Base-by-base conservation (phyloP, 1,140 invertebrate genomes). In the Drosophila miranda region DNA sequence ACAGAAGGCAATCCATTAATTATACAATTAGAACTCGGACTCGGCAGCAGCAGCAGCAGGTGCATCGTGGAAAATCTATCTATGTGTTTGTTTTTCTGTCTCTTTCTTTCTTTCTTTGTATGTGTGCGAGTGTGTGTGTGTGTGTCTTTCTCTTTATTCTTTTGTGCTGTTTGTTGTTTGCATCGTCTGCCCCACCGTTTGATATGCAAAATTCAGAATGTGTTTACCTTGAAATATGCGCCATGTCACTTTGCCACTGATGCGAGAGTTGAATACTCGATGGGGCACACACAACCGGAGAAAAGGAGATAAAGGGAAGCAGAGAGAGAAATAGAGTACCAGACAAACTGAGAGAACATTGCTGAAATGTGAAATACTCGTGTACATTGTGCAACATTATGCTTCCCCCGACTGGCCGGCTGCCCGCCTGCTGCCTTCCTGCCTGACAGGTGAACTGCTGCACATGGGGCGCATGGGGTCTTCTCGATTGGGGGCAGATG, bases 141-240 rank as follows among this genome's bases (percentile, higher is more conserved):
- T 44, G 41, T 58, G 43, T 49, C 49, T 44, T 43, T 28, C 48
- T 11, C 19, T n/a, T 23, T 52, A 30, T 26, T 38, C 42, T 41
- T 76, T 52, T 68, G 42, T 52, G 41, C 44, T 50, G 46, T 50
- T 52, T 64, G 53, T 50, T 75, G 54, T 62, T 48, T 75, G 50
- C 55, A 38, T 38, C 34, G 34, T 57, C 41, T 58, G 21, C 44
- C 41, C 45, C 69, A 54, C 46, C 72, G 61, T 73, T 80, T 76
- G 72, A 50, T 76, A 77, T 83, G 71, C 61, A 75, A 84, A 83
- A 83, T 84, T 68, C 80, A 79, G 28, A 59, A 76, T 86, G 76
- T 80, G 76, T 80, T 84, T 86, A 86, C 81, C 81, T 86, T 84
- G 81, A 84, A 81, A 84, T 84, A 70, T 86, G 81, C 34, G 34